Conservation (phyloP, 2,113 vertebrate genomes). For the Nycticryphes semicollaris region DNA sequence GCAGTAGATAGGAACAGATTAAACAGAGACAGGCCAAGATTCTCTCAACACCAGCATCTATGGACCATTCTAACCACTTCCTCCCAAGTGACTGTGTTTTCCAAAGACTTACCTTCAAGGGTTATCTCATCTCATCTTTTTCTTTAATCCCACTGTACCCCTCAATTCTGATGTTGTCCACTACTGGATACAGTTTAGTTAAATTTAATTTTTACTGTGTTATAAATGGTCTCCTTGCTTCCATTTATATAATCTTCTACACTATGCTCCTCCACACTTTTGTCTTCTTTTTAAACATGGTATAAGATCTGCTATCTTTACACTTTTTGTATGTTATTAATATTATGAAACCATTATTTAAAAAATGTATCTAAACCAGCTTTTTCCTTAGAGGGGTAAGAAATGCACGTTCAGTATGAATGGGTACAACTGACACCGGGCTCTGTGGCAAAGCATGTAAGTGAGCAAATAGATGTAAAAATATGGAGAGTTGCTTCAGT, state of each 20-base stretch:
- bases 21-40: background rate
- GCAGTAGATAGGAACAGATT: background rate
- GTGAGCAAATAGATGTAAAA: conserved; percentile 19
- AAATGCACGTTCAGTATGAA: background rate
- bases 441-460: background rate
- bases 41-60: background rate
- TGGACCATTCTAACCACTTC: background rate
- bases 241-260: background rate
- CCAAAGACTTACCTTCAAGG: background rate
- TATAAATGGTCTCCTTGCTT: background rate
- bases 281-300: background rate
- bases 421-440: background rate
- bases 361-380: background rate
- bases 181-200: background rate
- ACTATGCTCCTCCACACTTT: background rate
- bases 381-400: background rate
- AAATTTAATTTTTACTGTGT: background rate
- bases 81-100: background rate
- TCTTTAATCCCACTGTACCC: background rate
- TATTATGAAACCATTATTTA: background rate
- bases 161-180: background rate
- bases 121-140: background rate
- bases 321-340: background rate
- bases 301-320: background rate
- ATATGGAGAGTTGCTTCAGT: conserved; percentile 15